Conservation (phyloP, 2,113 vertebrate species). For the Cephalopterus ornatus region DNA sequence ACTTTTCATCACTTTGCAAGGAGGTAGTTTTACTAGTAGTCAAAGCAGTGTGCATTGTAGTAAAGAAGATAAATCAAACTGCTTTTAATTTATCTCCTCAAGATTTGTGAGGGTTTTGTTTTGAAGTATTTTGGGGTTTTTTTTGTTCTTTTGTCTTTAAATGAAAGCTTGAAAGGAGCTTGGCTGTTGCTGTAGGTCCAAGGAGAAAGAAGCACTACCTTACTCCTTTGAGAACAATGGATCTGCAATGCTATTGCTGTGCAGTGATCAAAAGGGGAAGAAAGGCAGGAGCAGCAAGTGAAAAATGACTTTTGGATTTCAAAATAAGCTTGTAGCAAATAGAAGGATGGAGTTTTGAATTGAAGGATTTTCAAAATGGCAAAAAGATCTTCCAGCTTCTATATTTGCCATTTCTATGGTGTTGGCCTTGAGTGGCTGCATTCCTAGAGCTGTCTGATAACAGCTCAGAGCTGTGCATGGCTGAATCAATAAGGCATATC, state of each 20-base stretch:
- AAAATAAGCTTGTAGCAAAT: not conserved
- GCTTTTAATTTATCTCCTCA: not conserved
- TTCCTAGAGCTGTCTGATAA: not conserved
- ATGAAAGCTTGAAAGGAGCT: not conserved
- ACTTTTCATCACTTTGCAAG: not conserved
- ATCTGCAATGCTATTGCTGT: not conserved
- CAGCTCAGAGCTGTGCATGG: not conserved
- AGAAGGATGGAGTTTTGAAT: not conserved
- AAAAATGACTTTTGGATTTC: not conserved
- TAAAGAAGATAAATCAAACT: not conserved
- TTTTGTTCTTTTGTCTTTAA: not conserved
- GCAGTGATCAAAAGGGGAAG: not conserved
- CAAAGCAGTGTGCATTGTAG: not conserved
- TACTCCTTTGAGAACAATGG: not conserved
- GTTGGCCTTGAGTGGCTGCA: not conserved
- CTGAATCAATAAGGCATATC: not conserved
- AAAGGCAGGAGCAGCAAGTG: not conserved
- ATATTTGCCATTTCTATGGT: not conserved
- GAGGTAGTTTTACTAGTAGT: not conserved
- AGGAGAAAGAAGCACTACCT: not conserved
- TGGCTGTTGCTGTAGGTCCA: not conserved
- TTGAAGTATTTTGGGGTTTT: not conserved
- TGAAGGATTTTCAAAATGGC: not conserved
- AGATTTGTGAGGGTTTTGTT: not conserved
- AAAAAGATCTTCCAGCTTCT: not conserved